These are phyloP conservation scores for Melanogrammus aeglefinus DNA, from an alignment of 2,797 vertebrate genomes.

Conservation along the genomic window DNA sequence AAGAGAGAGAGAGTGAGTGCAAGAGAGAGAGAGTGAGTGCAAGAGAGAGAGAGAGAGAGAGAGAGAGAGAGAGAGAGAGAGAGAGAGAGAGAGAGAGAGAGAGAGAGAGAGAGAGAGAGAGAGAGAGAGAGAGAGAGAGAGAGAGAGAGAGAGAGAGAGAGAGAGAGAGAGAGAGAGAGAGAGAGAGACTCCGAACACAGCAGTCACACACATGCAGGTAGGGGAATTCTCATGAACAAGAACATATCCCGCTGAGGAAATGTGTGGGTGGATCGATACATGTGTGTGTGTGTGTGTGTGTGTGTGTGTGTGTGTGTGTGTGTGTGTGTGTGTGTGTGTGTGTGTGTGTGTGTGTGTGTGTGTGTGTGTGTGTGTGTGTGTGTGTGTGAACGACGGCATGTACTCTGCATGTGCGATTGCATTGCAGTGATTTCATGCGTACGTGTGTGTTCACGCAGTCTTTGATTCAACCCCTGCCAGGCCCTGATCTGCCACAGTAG, in stretches of 20 bases:
- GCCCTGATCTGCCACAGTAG: conserved; percentile 42
- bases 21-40: too few species aligned
- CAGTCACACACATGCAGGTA: conserved; percentile 62
- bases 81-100: too few species aligned
- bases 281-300: conserved; percentile 31
- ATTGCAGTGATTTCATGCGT: conserved; percentile 22
- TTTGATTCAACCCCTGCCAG: conserved; percentile 61
- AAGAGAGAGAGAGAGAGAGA: too few species aligned
- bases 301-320: conserved; percentile 34
- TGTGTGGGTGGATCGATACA: conserved; percentile 35
- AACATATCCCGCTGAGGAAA: conserved; percentile 43
- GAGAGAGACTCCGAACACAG: conserved; percentile 22
- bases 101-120: too few species aligned
- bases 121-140: not conserved
- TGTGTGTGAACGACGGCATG: not conserved
- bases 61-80: too few species aligned
- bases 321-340: not conserved
- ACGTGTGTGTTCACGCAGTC: conserved; percentile 33
- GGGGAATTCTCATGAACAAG: conserved; percentile 39
- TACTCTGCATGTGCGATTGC: conserved; percentile 3
- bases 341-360: not conserved
- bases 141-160: not conserved
- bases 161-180: not conserved
- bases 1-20: too few species aligned
- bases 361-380: not conserved